Conservation (phyloP, 2,797 vertebrate species). For the Caiman crocodilus region DNA sequence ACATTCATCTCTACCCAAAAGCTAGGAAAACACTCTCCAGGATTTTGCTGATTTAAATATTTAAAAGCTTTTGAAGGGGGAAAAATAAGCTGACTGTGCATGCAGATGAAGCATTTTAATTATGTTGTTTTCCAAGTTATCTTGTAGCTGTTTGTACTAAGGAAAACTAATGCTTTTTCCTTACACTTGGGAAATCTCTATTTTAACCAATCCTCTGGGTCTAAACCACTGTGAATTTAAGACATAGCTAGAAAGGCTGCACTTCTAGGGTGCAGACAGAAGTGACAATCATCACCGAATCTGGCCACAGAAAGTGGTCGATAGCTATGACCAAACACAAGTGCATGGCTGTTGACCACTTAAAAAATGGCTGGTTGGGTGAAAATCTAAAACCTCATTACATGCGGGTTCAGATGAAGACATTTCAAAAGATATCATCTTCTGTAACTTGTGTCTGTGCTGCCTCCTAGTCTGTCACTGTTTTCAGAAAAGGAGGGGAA, state of each 20-base stretch:
- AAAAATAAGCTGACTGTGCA: neutral
- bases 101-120: constrained; percentile 34
- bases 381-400: too few species aligned
- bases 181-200: neutral
- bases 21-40: constrained; percentile 13
- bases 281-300: too few species aligned
- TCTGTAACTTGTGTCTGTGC: too few species aligned
- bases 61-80: constrained; percentile 39
- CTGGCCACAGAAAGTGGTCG: too few species aligned
- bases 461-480: too few species aligned
- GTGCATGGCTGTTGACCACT: too few species aligned
- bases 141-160: neutral
- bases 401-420: too few species aligned
- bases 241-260: neutral
- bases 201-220: neutral
- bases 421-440: too few species aligned
- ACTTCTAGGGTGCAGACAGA: too few species aligned
- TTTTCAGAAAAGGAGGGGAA: too few species aligned
- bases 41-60: constrained; percentile 54
- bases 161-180: neutral
- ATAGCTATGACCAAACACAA: too few species aligned
- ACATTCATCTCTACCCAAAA: constrained; percentile 33
- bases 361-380: too few species aligned
- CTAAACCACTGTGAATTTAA: neutral
- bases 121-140: constrained; percentile 17